These are phyloP conservation scores for Dipodomys ordii DNA, from an alignment of 2,113 vertebrate genomes.

Conservation along the genomic window DNA sequence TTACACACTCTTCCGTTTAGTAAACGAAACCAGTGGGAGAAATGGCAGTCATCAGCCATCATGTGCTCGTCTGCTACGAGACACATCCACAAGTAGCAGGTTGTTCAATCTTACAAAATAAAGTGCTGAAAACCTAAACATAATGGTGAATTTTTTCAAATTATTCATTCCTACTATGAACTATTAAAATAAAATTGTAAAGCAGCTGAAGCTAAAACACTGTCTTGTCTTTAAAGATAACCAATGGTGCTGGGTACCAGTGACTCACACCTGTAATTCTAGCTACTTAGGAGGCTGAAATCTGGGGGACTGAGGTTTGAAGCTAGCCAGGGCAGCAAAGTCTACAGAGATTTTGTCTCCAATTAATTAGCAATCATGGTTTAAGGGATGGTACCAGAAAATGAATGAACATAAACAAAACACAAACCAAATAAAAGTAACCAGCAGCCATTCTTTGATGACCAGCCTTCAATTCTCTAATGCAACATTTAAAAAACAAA, in stretches of 20 bases:
- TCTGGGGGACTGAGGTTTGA: no score
- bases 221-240: background rate
- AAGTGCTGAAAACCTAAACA: background rate
- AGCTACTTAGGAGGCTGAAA: no score
- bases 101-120: background rate
- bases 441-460: background rate
- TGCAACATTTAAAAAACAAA: background rate
- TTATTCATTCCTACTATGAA: background rate
- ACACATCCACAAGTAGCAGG: background rate
- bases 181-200: slow-evolving; percentile 37
- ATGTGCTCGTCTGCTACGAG: background rate
- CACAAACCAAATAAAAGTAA: background rate
- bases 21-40: background rate
- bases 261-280: background rate
- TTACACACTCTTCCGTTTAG: slow-evolving; percentile 18
- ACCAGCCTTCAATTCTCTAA: background rate
- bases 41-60: background rate
- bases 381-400: no score
- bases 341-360: no score
- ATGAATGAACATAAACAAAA: background rate
- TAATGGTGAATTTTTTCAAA: background rate
- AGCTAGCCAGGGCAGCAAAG: no score
- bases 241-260: no score
- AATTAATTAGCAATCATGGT: no score
- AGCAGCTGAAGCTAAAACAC: background rate